Evolutionary conservation across 2,113 vertebrate genomes (phyloP).

Genomic region (Empidonax traillii): DNA sequence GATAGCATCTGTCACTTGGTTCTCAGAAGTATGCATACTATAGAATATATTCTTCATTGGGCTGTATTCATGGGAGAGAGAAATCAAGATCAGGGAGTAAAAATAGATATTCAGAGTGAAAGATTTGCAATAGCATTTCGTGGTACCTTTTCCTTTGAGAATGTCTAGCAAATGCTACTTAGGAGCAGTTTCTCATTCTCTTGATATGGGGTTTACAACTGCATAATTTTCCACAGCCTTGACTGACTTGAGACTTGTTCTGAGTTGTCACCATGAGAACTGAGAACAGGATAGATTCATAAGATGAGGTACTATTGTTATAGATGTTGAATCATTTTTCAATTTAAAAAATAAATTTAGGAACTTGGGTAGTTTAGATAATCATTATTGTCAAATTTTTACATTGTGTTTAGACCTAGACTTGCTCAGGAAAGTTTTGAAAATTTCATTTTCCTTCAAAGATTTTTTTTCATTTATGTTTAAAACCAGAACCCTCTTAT

Average conservation of each 20-base stretch:
- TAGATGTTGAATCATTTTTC: background rate
- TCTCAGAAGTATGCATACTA: background rate
- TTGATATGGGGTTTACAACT: background rate
- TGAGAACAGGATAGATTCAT: background rate
- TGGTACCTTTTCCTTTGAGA: background rate
- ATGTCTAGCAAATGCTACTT: background rate
- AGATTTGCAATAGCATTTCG: background rate
- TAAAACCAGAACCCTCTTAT: background rate
- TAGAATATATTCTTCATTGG: background rate
- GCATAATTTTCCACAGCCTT: background rate
- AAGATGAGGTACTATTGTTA: background rate
- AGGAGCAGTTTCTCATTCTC: background rate
- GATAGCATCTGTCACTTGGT: background rate
- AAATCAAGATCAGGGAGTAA: background rate
- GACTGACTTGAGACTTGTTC: background rate
- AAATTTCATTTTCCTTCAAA: background rate
- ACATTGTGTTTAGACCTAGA: background rate
- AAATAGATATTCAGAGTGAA: background rate
- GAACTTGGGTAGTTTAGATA: background rate
- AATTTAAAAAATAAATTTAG: background rate
- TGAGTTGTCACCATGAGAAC: background rate
- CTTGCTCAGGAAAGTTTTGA: background rate
- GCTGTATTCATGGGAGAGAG: background rate
- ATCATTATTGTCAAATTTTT: background rate
- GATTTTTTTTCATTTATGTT: background rate